Percentiles rank a stretch among this genome's conserved stretches.
phyloP scores from a whole-genome alignment of 1,140 invertebrate species.

The Atopsyche davidsoni region DNA sequence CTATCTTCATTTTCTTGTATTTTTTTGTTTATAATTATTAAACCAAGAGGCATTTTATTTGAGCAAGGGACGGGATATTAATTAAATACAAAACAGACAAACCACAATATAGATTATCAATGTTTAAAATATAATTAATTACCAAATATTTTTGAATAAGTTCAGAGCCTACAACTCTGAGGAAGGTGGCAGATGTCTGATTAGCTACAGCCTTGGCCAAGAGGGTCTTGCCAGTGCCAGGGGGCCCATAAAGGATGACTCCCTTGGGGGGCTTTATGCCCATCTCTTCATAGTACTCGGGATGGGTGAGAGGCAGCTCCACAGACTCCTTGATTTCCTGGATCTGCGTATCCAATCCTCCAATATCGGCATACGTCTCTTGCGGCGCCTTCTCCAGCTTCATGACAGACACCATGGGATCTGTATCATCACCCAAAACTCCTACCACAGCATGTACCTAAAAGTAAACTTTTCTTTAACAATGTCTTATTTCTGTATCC shows the following conservation, averaged over 20 bases:
- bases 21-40: no score
- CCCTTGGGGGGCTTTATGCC: conserved; percentile 99
- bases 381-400: conserved; percentile 99
- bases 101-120: no score
- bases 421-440: conserved; percentile 97
- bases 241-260: conserved; percentile 97
- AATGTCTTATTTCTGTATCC: no score
- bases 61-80: no score
- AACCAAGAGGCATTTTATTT: no score
- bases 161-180: conserved; percentile 97
- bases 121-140: conserved; percentile 37
- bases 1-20: no score
- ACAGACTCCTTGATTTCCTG: conserved; percentile 99
- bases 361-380: conserved; percentile 99
- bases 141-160: conserved; percentile 98
- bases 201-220: conserved; percentile 99
- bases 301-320: conserved; percentile 96
- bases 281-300: conserved; percentile 99
- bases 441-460: conserved; percentile 96
- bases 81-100: no score
- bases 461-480: conserved; percentile 6
- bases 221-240: conserved; percentile 97
- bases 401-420: conserved; percentile 99
- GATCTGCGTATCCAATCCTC: conserved; percentile 98
- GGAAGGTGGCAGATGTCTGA: conserved; percentile 98